These are phyloP conservation scores for Doryteuthis pealeii DNA, from an alignment of 1,140 invertebrate species.

Conservation along the genomic window DNA sequence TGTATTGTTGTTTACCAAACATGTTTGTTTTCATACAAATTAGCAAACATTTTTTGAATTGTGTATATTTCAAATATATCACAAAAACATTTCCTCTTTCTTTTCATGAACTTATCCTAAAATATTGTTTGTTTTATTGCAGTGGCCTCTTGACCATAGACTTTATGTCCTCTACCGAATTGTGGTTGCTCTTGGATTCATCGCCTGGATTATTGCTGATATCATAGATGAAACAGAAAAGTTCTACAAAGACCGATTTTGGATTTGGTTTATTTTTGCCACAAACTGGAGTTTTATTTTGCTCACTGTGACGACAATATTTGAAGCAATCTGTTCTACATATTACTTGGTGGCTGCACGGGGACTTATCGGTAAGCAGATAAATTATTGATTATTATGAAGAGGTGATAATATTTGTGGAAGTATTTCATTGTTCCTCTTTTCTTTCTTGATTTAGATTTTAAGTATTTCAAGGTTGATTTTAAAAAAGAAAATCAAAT, in stretches of 20 bases:
- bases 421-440: too few species aligned
- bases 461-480: too few species aligned
- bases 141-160: constrained; percentile 46
- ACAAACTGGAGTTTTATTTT: constrained; percentile 53
- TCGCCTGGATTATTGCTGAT: constrained; percentile 44
- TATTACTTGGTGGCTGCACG: constrained; percentile 35
- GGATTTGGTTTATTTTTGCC: constrained; percentile 50
- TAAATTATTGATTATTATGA: neutral
- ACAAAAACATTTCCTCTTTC: constrained; percentile 1
- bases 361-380: constrained; percentile 39
- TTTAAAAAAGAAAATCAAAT: too few species aligned
- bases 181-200: constrained; percentile 29
- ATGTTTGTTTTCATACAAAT: too few species aligned
- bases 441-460: too few species aligned
- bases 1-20: too few species aligned
- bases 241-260: constrained; percentile 41
- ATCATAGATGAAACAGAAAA: constrained; percentile 40
- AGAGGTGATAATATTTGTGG: neutral
- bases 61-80: too few species aligned
- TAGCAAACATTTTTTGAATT: too few species aligned
- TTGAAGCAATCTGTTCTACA: constrained; percentile 35
- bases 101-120: constrained; percentile 1
- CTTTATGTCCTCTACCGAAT: constrained; percentile 40
- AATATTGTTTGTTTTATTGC: constrained; percentile 16
- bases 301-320: constrained; percentile 33